A percentile compares a stretch with the other conserved stretches of the same genome.
Conservation (phyloP, 1,140 invertebrate genomes). For the Potamilus streckersoni region DNA sequence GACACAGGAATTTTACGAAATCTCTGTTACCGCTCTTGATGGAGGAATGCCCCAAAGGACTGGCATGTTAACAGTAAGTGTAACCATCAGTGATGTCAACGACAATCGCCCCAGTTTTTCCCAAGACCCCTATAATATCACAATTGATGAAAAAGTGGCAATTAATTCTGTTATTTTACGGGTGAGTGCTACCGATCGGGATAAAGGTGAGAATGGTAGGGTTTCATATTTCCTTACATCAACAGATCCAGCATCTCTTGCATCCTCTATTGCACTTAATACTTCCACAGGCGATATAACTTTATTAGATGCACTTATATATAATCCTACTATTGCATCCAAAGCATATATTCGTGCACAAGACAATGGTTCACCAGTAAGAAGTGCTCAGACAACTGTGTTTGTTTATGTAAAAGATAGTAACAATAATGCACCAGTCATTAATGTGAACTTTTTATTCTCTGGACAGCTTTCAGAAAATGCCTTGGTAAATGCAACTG, state of each 20-base stretch:
- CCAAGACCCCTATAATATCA: conserved; percentile 66
- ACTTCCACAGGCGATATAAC: conserved; percentile 48
- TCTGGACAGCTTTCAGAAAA: conserved; percentile 45
- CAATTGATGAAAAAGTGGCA: conserved; percentile 75
- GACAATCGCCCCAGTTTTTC: conserved; percentile 88
- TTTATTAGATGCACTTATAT: conserved; percentile 76
- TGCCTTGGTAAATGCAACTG: conserved; percentile 42
- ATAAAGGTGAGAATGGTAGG: conserved; percentile 57
- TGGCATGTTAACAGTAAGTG: conserved; percentile 72
- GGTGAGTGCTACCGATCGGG: conserved; percentile 49
- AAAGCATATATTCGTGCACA: conserved; percentile 48
- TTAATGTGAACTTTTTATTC: conserved; percentile 46
- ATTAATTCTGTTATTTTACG: conserved; percentile 35
- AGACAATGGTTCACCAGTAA: conserved; percentile 43
- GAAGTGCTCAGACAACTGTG: conserved; percentile 39
- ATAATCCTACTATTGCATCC: conserved; percentile 73
- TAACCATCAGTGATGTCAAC: conserved; percentile 89
- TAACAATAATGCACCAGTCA: conserved; percentile 57
- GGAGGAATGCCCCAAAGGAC: conserved; percentile 31
- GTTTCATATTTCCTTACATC: conserved; percentile 16
- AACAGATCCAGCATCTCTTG: not conserved
- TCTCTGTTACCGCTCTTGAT: conserved; percentile 35
- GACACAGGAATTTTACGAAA: conserved; percentile 33
- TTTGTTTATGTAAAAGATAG: conserved; percentile 51
- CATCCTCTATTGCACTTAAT: conserved; percentile 5